Conservation (phyloP, 2,888 invertebrate genomes). For the Metacarcinus magister region DNA sequence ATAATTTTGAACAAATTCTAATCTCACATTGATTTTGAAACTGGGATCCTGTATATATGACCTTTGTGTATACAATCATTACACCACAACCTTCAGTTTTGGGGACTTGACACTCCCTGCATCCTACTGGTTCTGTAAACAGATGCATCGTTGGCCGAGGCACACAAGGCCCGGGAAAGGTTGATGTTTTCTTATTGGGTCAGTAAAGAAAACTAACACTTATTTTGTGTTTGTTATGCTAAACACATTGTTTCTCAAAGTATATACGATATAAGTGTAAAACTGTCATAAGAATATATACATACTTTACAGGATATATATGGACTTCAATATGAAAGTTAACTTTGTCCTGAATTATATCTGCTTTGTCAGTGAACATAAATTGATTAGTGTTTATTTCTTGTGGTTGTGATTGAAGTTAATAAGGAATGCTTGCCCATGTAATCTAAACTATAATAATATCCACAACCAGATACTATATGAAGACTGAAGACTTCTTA, state of each 20-base stretch:
- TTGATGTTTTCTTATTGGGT: neutral
- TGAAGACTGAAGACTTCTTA: conserved; percentile 34
- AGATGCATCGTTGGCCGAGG: conserved; percentile 13
- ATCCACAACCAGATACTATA: conserved; percentile 10
- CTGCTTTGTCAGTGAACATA: conserved; percentile 44
- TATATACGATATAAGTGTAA: conserved; percentile 5
- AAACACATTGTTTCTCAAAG: conserved; percentile 36
- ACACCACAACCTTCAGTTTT: neutral
- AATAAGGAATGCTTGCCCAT: conserved; percentile 38
- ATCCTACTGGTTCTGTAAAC: conserved; percentile 49
- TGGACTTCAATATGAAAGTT: neutral
- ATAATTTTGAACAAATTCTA: neutral
- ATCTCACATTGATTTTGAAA: neutral
- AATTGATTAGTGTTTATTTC: conserved; percentile 54
- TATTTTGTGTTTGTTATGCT: neutral
- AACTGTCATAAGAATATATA: neutral
- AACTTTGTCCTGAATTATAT: neutral
- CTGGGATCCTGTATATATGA: neutral
- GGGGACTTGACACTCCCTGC: neutral
- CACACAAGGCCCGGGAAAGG: neutral
- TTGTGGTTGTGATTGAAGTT: conserved; percentile 62
- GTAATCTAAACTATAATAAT: conserved; percentile 14
- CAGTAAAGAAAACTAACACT: neutral
- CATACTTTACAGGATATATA: neutral
- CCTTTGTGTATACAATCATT: neutral